Evolutionary conservation across 2,797 vertebrate genomes (phyloP).

Genomic region (Neosilurus hyrtlii): DNA sequence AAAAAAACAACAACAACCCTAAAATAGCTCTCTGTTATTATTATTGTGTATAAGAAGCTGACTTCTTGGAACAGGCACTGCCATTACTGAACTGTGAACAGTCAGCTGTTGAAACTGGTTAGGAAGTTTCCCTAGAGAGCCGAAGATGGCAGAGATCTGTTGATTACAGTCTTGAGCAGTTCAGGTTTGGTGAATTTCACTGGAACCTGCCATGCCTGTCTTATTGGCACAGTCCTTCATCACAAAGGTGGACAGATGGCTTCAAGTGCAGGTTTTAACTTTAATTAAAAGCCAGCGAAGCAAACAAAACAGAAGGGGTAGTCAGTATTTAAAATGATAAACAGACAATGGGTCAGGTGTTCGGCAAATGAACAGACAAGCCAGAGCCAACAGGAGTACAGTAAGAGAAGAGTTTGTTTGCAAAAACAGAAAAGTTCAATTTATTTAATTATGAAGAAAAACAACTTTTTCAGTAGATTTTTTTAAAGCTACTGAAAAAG

Average conservation of each 20-base stretch:
- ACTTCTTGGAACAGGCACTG: background rate
- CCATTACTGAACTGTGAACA: background rate
- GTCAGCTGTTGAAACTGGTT: conserved; percentile 8
- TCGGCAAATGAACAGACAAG: background rate
- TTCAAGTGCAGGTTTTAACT: background rate
- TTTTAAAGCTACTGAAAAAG: too few species aligned
- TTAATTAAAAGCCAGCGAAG: background rate
- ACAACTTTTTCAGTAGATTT: too few species aligned
- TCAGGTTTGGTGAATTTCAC: background rate
- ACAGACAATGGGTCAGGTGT: background rate
- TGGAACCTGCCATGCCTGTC: background rate
- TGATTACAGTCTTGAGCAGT: background rate
- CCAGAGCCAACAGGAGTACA: background rate
- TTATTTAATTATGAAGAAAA: too few species aligned
- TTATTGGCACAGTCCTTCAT: background rate
- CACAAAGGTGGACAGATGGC: background rate
- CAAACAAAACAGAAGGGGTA: background rate
- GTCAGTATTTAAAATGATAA: background rate
- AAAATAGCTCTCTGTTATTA: background rate
- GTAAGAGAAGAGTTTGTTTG: background rate
- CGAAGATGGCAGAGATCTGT: background rate
- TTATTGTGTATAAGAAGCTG: too few species aligned
- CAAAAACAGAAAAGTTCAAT: background rate
- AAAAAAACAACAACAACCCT: too few species aligned
- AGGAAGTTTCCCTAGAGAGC: background rate